Conservation (phyloP, 2,797 vertebrate genomes). For the Petrocephalus sullivani region DNA sequence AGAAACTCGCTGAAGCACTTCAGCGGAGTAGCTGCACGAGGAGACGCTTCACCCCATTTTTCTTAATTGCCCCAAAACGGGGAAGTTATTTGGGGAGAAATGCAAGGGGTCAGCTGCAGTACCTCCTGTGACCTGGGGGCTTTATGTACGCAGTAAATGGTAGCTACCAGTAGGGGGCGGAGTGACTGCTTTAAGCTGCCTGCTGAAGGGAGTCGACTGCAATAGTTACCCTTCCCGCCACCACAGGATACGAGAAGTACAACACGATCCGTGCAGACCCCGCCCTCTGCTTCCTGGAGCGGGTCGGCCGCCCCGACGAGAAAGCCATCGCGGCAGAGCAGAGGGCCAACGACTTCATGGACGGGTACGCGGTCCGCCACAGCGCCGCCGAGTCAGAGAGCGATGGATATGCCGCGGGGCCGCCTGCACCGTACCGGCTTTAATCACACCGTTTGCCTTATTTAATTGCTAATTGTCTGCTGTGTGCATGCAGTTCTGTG, state of each 20-base stretch:
- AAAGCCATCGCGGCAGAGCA: slow-evolving; percentile 97
- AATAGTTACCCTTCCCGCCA: background rate
- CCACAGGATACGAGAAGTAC: slow-evolving; percentile 93
- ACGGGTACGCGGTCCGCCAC: slow-evolving; percentile 70
- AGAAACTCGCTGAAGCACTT: background rate
- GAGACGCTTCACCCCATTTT: background rate
- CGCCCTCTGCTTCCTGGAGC: slow-evolving; percentile 86
- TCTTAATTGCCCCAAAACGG: background rate
- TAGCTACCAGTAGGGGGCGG: background rate
- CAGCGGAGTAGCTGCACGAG: no score
- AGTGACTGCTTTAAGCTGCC: no score
- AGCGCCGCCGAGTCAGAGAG: background rate
- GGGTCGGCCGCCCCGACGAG: slow-evolving; percentile 91
- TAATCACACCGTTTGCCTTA: background rate
- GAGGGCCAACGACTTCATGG: slow-evolving; percentile 92
- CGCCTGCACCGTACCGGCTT: background rate
- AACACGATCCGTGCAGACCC: slow-evolving; percentile 94
- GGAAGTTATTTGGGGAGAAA: background rate
- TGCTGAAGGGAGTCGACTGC: background rate
- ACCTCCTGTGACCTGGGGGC: background rate
- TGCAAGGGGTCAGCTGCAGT: background rate
- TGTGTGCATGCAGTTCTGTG: background rate
- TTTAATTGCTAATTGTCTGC: background rate
- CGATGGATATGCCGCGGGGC: background rate
- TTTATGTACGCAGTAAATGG: background rate